A percentile compares a stretch with the other conserved stretches of the same genome.
Evolutionary conservation across 2,888 invertebrate species (phyloP).

Genomic region (Heteropelma amictum): DNA sequence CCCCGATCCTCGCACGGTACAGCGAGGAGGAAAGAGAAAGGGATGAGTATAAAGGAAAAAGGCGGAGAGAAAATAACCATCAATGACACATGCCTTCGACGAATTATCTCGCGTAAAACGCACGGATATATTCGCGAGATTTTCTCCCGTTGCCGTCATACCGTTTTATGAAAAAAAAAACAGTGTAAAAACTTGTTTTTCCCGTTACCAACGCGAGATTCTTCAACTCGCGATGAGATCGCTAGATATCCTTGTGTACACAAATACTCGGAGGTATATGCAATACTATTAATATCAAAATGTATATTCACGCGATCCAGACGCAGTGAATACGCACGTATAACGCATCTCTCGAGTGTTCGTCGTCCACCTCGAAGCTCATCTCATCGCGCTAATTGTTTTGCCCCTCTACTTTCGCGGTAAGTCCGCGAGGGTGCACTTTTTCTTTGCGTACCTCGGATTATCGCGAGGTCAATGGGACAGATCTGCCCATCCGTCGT

Average conservation of each 20-base stretch:
- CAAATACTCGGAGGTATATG: conserved; percentile 14
- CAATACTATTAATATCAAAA: conserved; percentile 33
- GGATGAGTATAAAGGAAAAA: neutral
- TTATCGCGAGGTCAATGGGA: too few species aligned
- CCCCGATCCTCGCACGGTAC: conserved; percentile 11
- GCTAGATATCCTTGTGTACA: conserved; percentile 7
- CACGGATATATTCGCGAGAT: conserved; percentile 31
- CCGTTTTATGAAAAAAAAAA: conserved; percentile 13
- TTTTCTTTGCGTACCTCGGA: neutral
- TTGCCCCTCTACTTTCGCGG: conserved; percentile 59
- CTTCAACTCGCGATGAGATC: conserved; percentile 21
- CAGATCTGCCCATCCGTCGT: too few species aligned
- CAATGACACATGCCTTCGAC: conserved; percentile 30
- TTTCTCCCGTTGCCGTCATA: conserved; percentile 21
- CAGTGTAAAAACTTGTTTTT: conserved; percentile 49
- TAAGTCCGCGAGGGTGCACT: conserved; percentile 62
- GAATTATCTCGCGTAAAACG: conserved; percentile 31
- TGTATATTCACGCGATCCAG: conserved; percentile 42
- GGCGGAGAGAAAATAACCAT: conserved; percentile 19
- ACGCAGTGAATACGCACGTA: conserved; percentile 7
- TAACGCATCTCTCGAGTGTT: neutral
- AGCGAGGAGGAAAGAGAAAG: neutral
- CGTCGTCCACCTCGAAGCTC: conserved; percentile 1
- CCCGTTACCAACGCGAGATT: conserved; percentile 48
- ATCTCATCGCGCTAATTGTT: conserved; percentile 58